A percentile compares a stretch with the other conserved stretches of the same genome.
These are phyloP conservation scores for Cryptotermes secundus DNA, from an alignment of 1,140 invertebrate genomes.

Conservation along the genomic window DNA sequence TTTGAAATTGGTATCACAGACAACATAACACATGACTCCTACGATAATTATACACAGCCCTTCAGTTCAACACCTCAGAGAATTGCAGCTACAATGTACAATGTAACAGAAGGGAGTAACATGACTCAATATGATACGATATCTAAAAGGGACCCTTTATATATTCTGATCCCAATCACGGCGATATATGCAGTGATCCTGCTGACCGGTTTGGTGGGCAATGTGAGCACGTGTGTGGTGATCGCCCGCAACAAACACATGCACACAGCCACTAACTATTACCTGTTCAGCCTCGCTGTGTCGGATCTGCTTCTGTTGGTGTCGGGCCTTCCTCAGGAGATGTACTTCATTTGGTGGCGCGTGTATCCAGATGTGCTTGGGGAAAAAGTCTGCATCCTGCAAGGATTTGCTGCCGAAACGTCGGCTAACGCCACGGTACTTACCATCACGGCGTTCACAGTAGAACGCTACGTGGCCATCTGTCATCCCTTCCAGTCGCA, in stretches of 20 bases:
- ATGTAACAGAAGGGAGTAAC: not conserved
- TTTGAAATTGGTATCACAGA: not conserved
- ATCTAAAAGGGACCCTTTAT: constrained; percentile 62
- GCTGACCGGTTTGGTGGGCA: constrained; percentile 82
- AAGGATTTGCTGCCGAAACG: constrained; percentile 79
- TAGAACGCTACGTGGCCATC: constrained; percentile 82
- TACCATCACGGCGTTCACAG: constrained; percentile 90
- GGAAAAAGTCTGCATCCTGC: constrained; percentile 78
- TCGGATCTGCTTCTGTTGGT: constrained; percentile 87
- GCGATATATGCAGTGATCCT: constrained; percentile 83
- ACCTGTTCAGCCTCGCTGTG: constrained; percentile 84
- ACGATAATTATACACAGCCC: not conserved
- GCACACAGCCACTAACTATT: constrained; percentile 92
- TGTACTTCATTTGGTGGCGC: constrained; percentile 80
- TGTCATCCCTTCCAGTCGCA: constrained; percentile 69
- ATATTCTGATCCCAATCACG: constrained; percentile 74
- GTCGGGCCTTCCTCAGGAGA: constrained; percentile 78
- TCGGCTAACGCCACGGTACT: constrained; percentile 92
- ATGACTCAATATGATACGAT: constrained; percentile 28
- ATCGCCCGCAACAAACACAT: constrained; percentile 87
- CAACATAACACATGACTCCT: not conserved
- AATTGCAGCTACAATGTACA: not conserved
- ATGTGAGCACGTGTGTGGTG: constrained; percentile 89
- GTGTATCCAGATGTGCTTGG: constrained; percentile 84
- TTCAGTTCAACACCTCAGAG: not conserved